These are phyloP conservation scores for Aspidiotus destructor DNA, from an alignment of 2,888 invertebrate genomes.

Conservation along the genomic window DNA sequence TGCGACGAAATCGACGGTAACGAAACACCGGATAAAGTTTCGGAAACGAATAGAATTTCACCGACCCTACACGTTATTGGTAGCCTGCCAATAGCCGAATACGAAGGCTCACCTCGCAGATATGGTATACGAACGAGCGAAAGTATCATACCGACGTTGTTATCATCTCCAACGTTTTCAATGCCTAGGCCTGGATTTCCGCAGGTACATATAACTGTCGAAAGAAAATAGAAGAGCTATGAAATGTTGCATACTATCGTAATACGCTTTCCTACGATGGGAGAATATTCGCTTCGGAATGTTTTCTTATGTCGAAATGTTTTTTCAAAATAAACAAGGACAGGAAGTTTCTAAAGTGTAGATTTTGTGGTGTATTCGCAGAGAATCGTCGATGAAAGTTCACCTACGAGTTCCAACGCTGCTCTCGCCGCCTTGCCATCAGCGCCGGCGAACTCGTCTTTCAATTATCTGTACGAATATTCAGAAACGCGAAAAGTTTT, in stretches of 20 bases:
- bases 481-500: conserved; percentile 84
- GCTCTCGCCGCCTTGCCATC: conserved; percentile 38
- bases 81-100: conserved; percentile 82
- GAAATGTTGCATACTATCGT: background rate
- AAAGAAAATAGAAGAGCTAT: conserved; percentile 3
- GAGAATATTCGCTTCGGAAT: background rate
- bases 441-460: conserved; percentile 53
- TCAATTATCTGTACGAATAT: conserved; percentile 84
- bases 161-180: conserved; percentile 58
- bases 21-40: conserved; percentile 30
- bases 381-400: conserved; percentile 39
- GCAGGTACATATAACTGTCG: conserved; percentile 44
- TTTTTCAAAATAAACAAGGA: background rate
- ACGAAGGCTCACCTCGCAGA: conserved; percentile 80
- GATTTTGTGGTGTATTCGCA: conserved; percentile 30
- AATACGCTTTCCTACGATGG: background rate
- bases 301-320: background rate
- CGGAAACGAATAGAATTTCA: conserved; percentile 23
- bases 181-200: conserved; percentile 81
- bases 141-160: conserved; percentile 46
- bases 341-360: background rate
- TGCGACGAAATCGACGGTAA: conserved; percentile 6
- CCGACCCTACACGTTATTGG: conserved; percentile 56
- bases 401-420: conserved; percentile 33
- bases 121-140: conserved; percentile 56